Base-by-base conservation (phyloP, 2,888 invertebrate species). In the Abscondita cerata region DNA sequence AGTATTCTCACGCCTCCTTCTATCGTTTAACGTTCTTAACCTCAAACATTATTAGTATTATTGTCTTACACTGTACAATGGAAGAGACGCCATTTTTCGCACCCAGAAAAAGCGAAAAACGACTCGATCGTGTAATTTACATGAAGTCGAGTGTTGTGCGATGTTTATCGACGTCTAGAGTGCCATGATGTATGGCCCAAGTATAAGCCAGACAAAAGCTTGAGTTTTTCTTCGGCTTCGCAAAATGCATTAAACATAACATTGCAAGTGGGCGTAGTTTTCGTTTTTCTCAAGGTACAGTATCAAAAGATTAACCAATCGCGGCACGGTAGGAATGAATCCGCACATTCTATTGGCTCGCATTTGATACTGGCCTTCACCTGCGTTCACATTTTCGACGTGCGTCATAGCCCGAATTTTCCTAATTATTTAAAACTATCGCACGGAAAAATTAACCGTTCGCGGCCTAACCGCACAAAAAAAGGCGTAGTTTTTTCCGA, bases 191-290 rank as follows among this genome's bases (percentile, higher is more conserved):
- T 75, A 77, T 75, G 68, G 70, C 72, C 67, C 63, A 59, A n/a
- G 54, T 52, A 52, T 56, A 57, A 72, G 70, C 75, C 75, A 76
- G 78, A 77, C 78, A 75, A 78, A 76, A 76, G 76, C 58, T 2
- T 25, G 25, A 57, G 41, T 62, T 76, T 77, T 78, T 77, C 77
- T 76, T 74, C 73, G 68, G 5, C 19, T 65, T 68, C 59, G 60
- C 72, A 73, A 75, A 75, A 78, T 79, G 74, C 78, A 79, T 79
- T 79, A 79, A 76, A 79, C 78, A 78, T 79, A 72, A 75, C 76
- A 72, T 75, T 72, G 74, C 71, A 67, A 67, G 70, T 57, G 69
- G 76, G 78, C 75, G 76, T 73, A 66, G 75, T 65, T 54, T 62
- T 62, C 60, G 66, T 58, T n/a, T n/a, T 70, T 68, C 70, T 73